These are phyloP conservation scores for Dinomys branickii DNA, from an alignment of 2,113 vertebrate species.

Conservation along the genomic window DNA sequence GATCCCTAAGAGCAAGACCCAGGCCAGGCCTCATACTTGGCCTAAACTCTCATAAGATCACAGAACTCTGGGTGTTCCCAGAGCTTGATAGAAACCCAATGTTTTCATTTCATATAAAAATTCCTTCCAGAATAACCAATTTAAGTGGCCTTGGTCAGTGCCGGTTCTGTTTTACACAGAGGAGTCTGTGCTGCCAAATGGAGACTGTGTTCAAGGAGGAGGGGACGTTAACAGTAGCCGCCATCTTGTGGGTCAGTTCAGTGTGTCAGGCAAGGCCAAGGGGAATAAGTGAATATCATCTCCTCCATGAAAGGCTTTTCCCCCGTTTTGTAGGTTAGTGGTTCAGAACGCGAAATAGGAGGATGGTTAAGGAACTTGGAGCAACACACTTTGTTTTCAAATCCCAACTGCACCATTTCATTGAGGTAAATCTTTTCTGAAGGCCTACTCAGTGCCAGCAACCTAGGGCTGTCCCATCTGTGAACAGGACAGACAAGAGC, in stretches of 20 bases:
- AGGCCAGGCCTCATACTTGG: neutral
- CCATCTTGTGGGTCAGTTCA: neutral
- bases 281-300: neutral
- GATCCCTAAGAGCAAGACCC: neutral
- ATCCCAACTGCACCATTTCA: neutral
- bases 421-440: neutral
- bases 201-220: neutral
- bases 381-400: neutral
- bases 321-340: neutral
- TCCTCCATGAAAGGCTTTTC: neutral
- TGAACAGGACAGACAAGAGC: neutral
- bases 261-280: neutral
- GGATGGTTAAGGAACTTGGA: neutral
- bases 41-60: neutral
- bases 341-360: neutral
- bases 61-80: conserved; percentile 54
- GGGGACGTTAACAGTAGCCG: no score
- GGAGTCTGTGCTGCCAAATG: neutral
- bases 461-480: neutral
- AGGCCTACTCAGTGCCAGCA: neutral
- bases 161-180: neutral
- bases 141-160: neutral
- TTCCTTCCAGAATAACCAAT: conserved; percentile 19
- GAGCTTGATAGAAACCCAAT: conserved; percentile 28
- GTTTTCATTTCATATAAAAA: conserved; percentile 57